These are phyloP conservation scores for Phoenoteleia sp. DNA, from an alignment of 2,888 invertebrate genomes.

Conservation along the genomic window DNA sequence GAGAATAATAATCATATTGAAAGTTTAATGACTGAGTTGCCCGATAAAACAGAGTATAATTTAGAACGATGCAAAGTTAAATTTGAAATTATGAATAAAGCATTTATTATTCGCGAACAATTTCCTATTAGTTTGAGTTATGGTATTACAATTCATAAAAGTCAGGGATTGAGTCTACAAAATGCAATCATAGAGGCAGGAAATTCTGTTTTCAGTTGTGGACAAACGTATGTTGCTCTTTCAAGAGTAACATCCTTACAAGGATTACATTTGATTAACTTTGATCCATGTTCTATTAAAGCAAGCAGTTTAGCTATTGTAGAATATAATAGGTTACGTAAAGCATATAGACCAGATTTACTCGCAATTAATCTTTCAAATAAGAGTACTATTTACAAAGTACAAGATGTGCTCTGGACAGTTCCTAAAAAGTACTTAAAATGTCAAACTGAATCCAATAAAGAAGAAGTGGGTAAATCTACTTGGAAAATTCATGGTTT, in stretches of 20 bases:
- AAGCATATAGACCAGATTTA: constrained; percentile 22
- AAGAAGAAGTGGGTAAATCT: neutral
- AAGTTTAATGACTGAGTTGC: constrained; percentile 60
- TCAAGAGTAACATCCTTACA: neutral
- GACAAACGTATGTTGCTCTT: constrained; percentile 15
- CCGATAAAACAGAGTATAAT: constrained; percentile 53
- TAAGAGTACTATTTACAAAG: neutral
- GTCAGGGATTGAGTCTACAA: neutral
- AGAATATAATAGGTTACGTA: constrained; percentile 20
- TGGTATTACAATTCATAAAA: neutral
- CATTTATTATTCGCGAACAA: neutral
- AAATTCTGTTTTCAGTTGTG: constrained; percentile 23
- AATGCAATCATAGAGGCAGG: neutral
- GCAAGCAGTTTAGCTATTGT: constrained; percentile 7
- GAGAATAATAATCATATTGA: constrained; percentile 46
- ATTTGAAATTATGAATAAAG: constrained; percentile 34
- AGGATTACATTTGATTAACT: constrained; percentile 24
- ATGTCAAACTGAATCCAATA: neutral
- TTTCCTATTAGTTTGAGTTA: constrained; percentile 35
- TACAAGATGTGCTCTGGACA: constrained; percentile 2
- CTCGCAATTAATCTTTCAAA: neutral
- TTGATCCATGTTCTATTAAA: constrained; percentile 7
- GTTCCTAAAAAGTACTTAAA: neutral
- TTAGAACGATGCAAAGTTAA: constrained; percentile 69
- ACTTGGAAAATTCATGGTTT: constrained; percentile 15